These are phyloP conservation scores for Sinhomidia bicolor DNA, from an alignment of 2,888 invertebrate genomes.

Conservation along the genomic window DNA sequence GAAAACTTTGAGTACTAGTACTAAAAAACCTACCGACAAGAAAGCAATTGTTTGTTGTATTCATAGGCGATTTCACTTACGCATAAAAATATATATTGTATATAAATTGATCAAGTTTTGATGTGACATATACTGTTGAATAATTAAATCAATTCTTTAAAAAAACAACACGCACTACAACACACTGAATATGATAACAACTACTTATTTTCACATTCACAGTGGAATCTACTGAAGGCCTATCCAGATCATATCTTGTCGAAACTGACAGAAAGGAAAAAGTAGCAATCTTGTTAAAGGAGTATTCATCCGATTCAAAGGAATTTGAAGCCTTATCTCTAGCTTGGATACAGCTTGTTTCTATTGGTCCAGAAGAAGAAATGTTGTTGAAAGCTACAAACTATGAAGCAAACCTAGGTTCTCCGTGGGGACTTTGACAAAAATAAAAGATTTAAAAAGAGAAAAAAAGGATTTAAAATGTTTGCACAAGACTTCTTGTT, in stretches of 20 bases:
- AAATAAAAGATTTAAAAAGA: no score
- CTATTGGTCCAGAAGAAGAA: slow-evolving; percentile 69
- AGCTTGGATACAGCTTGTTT: slow-evolving; percentile 74
- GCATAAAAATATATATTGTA: slow-evolving; percentile 48
- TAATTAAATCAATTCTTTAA: slow-evolving; percentile 47
- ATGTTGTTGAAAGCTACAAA: slow-evolving; percentile 66
- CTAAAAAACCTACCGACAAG: neutral
- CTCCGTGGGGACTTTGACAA: slow-evolving; percentile 68
- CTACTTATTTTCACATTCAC: slow-evolving; percentile 70
- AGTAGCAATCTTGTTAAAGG: slow-evolving; percentile 70
- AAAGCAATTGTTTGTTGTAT: slow-evolving; percentile 13
- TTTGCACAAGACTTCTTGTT: neutral
- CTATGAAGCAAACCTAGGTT: slow-evolving; percentile 72
- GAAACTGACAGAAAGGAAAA: slow-evolving; percentile 75
- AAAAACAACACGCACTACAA: slow-evolving; percentile 47
- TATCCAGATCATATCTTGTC: slow-evolving; percentile 70
- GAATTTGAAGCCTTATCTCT: slow-evolving; percentile 71
- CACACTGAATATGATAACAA: slow-evolving; percentile 30
- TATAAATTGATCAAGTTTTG: slow-evolving; percentile 31
- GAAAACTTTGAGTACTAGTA: neutral
- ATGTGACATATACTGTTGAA: slow-evolving; percentile 54
- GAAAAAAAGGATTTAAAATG: no score
- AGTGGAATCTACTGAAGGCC: slow-evolving; percentile 74
- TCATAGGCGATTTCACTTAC: slow-evolving; percentile 22
- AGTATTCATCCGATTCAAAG: slow-evolving; percentile 68